Conservation (phyloP, 2,888 invertebrate genomes). For the Pachliopta kotzebuea region DNA sequence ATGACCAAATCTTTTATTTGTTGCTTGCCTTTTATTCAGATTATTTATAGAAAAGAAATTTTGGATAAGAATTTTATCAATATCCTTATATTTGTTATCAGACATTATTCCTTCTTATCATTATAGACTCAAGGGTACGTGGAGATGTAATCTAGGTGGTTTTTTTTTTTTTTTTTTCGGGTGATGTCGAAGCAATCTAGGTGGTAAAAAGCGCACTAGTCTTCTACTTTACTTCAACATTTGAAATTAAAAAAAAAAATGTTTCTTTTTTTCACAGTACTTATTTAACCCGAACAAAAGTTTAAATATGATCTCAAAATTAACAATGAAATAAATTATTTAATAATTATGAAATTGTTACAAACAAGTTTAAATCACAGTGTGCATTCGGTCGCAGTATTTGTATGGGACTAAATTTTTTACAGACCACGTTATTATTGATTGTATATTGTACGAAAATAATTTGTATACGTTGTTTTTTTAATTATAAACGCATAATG, state of each 20-base stretch:
- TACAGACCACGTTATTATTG: background rate
- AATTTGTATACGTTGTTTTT: background rate
- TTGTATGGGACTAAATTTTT: background rate
- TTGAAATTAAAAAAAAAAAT: background rate
- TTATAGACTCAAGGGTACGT: no score
- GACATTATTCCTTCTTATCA: no score
- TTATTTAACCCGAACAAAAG: background rate
- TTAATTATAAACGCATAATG: constrained; percentile 5
- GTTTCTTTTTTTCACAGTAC: background rate
- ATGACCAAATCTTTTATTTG: background rate
- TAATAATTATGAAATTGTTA: background rate
- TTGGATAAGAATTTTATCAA: no score
- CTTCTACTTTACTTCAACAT: background rate
- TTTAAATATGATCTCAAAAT: background rate
- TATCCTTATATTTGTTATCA: no score
- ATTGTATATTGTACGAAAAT: constrained; percentile 14
- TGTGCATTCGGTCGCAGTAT: background rate
- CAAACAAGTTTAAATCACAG: background rate
- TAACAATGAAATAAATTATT: background rate
- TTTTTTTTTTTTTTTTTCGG: no score
- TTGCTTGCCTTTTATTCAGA: background rate
- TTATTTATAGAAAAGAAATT: no score
- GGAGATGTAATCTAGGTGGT: no score
- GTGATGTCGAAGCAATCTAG: no score
- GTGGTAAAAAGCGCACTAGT: no score